Evolutionary conservation across 2,888 invertebrate genomes (phyloP).

Genomic region (Pristionchus arcanus): DNA sequence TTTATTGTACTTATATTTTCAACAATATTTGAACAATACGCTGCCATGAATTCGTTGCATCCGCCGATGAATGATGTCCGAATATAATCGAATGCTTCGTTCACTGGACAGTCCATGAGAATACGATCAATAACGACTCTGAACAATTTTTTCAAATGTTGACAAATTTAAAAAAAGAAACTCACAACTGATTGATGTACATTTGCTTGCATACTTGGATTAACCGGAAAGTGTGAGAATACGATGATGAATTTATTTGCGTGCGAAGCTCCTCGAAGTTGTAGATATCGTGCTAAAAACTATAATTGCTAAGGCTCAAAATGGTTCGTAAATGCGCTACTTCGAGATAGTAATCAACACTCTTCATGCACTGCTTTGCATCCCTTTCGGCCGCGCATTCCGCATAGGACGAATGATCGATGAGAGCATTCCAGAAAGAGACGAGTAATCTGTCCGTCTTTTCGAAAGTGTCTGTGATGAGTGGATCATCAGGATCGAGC

Average conservation of each 20-base stretch:
- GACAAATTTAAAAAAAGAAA: not conserved
- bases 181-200: conserved; percentile 3
- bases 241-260: not conserved
- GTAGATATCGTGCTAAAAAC: not conserved
- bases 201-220: not conserved
- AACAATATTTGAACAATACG: not conserved
- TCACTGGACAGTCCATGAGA: not conserved
- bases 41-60: not conserved
- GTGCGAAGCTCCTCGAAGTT: not conserved
- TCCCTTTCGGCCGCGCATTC: not conserved
- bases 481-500: not conserved
- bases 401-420: not conserved
- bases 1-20: too few species aligned
- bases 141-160: not conserved
- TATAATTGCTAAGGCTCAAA: not conserved
- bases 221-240: not conserved
- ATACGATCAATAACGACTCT: not conserved
- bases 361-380: not conserved
- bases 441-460: not conserved
- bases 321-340: not conserved
- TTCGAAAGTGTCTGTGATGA: not conserved
- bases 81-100: not conserved
- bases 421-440: not conserved
- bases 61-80: not conserved
- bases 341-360: not conserved